Conservation (phyloP, 2,797 vertebrate species). For the Rhinella marina region DNA sequence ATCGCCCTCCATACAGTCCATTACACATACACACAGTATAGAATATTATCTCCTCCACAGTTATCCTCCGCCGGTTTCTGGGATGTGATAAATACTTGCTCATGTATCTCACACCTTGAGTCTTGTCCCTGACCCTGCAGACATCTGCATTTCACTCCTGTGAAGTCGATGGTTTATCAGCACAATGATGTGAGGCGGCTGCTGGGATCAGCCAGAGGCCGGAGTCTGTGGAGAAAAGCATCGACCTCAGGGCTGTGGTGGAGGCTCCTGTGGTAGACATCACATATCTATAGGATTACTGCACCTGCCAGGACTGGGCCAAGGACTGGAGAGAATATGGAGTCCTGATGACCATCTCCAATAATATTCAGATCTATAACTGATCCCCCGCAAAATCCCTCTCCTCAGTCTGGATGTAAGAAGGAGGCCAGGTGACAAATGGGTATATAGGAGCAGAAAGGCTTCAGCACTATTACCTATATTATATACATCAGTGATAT, state of each 20-base stretch:
- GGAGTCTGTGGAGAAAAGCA: neutral
- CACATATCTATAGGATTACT: neutral
- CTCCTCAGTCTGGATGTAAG: no score
- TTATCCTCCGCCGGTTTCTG: no score
- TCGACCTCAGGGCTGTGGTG: no score
- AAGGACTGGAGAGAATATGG: neutral
- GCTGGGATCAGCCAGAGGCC: no score
- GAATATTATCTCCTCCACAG: neutral
- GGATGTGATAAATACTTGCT: no score
- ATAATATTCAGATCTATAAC: no score
- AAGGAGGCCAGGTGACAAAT: no score
- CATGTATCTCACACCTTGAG: neutral
- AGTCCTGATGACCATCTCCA: neutral
- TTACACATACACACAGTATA: neutral
- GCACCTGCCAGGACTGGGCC: neutral
- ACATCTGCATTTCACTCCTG: neutral
- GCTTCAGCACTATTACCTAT: no score
- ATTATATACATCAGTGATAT: no score
- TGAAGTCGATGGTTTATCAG: neutral
- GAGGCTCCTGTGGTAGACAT: neutral
- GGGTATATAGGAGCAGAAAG: no score
- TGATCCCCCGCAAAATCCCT: no score
- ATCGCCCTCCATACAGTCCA: no score
- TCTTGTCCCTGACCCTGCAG: neutral
- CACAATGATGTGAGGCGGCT: neutral